Evolutionary conservation across 2,888 invertebrate genomes (phyloP), one percentile per base, ranked within the genome.

Genomic region (Meghimatium bilineatum): DNA sequence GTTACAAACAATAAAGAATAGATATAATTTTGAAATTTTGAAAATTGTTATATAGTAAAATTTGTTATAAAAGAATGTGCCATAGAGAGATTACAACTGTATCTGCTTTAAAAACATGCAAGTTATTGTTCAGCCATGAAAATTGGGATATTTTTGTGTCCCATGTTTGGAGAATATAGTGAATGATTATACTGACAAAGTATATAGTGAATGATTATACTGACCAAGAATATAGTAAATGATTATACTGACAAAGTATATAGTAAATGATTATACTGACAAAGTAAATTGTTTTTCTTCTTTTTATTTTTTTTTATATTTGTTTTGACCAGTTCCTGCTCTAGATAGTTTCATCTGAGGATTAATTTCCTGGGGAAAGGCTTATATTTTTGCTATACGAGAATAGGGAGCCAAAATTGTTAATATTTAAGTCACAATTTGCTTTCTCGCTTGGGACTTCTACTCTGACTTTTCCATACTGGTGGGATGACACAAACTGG

Each of bases 401-500:
- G 32, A 34, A 23, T 56, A 8, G 23, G 66, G 29, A 63, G 44
- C 78, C 32, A 66, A 23, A 29, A 36, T 23, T 29, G 34, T n/a
- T 34, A 38, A 17, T 20, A 63, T 20, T 60, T 29, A 20, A 66
- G 85, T 82, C 89, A 90, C 26, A 91, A 87, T 79, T 90, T 90
- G 86, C 89, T 90, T 78, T 90, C 91, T 83, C 85, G 72, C 82
- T 86, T 86, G 36, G 83, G 83, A 26, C 83, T 82, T n/a, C 82
- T 79, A n/a, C 85, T 86, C 38, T 87, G 83, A 26, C 86, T 84
- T 29, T 85, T 87, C 92, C 91, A 92, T 0, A 91, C 91, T 0
- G 93, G 92, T 0, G 93, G 92, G n/a, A 93, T 93, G 72, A 93
- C 91, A 52, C 92, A 89, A 60, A 90, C 80, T 0, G 93, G 90